Conservation (phyloP, 2,888 invertebrate species). For the Volucella inflata region DNA sequence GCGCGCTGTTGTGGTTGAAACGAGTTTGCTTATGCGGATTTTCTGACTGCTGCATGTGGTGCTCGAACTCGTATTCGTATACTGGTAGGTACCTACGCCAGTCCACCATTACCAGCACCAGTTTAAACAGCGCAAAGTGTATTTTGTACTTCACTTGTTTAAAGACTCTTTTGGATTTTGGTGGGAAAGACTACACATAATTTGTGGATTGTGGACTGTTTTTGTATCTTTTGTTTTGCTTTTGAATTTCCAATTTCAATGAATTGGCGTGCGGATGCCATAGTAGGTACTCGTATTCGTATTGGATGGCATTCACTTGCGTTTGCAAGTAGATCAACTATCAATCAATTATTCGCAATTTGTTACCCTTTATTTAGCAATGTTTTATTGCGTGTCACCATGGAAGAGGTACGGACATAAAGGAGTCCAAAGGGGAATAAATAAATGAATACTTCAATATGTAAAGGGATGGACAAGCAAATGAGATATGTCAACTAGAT, state of each 20-base stretch:
- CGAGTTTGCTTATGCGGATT: conserved; percentile 64
- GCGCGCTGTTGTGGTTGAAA: conserved; percentile 27
- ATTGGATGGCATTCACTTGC: conserved; percentile 35
- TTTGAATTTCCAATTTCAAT: conserved; percentile 35
- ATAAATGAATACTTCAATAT: no score
- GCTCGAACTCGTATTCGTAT: no score
- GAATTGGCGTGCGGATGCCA: conserved; percentile 9
- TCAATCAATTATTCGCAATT: conserved; percentile 34
- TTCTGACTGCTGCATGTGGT: conserved; percentile 33
- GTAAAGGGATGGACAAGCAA: no score
- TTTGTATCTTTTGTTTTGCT: conserved; percentile 5
- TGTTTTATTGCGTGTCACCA: neutral
- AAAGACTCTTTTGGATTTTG: conserved; percentile 11
- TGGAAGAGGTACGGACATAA: neutral
- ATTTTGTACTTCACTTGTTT: neutral
- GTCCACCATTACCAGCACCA: no score
- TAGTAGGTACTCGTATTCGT: no score
- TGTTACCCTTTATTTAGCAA: neutral
- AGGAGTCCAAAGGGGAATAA: neutral
- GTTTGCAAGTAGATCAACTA: conserved; percentile 57
- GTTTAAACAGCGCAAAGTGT: neutral
- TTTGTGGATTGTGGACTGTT: conserved; percentile 1
- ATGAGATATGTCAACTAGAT: neutral
- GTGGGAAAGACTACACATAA: conserved; percentile 14
- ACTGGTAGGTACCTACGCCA: neutral